phyloP scores from a whole-genome alignment of 2,113 vertebrate genomes.

The Delphinus delphis region DNA sequence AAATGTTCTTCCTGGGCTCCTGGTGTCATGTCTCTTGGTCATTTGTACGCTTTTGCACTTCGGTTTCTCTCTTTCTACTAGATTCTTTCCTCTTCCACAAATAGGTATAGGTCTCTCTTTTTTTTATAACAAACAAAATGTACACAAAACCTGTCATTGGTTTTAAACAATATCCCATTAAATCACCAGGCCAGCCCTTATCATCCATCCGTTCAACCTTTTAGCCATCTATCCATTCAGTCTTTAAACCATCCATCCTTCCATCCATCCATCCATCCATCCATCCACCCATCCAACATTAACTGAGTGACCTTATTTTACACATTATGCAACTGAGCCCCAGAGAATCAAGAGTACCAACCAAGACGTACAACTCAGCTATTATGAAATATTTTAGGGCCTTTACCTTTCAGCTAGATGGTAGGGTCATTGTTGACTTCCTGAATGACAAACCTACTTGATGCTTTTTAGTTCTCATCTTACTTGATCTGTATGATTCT shows the following conservation, averaged over 20 bases:
- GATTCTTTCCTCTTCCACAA: not conserved
- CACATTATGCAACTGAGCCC: not conserved
- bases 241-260: not conserved
- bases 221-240: not conserved
- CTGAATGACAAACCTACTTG: not conserved
- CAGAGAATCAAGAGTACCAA: not conserved
- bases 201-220: not conserved
- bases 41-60: not conserved
- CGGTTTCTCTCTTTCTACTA: not conserved
- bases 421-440: not conserved
- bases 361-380: not conserved
- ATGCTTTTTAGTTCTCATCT: not conserved
- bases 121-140: slow-evolving; percentile 21
- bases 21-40: not conserved
- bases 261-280: not conserved
- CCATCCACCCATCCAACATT: not conserved
- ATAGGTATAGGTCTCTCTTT: not conserved
- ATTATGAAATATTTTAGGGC: not conserved
- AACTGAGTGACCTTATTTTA: not conserved
- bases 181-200: not conserved
- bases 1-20: not conserved
- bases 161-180: not conserved
- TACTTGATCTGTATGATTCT: not conserved
- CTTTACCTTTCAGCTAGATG: not conserved
- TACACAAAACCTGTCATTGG: not conserved